Evolutionary conservation across 2,888 invertebrate species (phyloP).

Genomic region (Octonoba sinensis): DNA sequence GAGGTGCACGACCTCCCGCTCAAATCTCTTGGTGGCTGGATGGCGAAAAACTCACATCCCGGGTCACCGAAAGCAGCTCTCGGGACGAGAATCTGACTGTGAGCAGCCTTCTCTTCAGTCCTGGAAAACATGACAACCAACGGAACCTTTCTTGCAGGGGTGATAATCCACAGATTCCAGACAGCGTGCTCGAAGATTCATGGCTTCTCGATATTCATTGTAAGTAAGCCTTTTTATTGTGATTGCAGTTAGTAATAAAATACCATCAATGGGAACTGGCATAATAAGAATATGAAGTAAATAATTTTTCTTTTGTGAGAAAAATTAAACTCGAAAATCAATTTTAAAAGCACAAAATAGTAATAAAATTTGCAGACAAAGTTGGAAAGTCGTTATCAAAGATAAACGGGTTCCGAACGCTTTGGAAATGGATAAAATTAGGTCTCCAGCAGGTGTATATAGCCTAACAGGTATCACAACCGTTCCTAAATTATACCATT

Average conservation of each 20-base stretch:
- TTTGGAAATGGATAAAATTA: too few relatives aligned
- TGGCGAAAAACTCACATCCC: constrained; percentile 41
- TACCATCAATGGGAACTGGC: too few relatives aligned
- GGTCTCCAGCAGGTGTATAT: too few relatives aligned
- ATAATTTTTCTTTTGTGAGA: too few relatives aligned
- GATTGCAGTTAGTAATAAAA: background rate
- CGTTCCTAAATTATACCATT: too few relatives aligned
- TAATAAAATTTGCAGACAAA: too few relatives aligned
- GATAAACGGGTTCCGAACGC: too few relatives aligned
- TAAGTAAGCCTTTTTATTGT: constrained; percentile 57
- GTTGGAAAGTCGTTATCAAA: too few relatives aligned
- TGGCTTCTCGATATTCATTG: constrained; percentile 66
- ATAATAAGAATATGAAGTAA: too few relatives aligned
- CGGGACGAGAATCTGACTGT: constrained; percentile 65
- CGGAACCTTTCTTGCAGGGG: constrained; percentile 65
- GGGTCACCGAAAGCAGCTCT: constrained; percentile 62
- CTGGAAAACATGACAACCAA: constrained; percentile 65
- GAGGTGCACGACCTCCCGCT: constrained; percentile 66
- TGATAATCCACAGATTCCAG: constrained; percentile 65
- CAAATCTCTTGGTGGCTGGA: constrained; percentile 66
- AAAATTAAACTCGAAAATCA: too few relatives aligned
- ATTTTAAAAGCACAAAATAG: too few relatives aligned
- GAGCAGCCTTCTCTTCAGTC: constrained; percentile 61
- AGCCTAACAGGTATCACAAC: too few relatives aligned
- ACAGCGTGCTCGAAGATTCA: constrained; percentile 64